Conservation (phyloP, 2,888 invertebrate genomes). For the Oxytorus armatus region DNA sequence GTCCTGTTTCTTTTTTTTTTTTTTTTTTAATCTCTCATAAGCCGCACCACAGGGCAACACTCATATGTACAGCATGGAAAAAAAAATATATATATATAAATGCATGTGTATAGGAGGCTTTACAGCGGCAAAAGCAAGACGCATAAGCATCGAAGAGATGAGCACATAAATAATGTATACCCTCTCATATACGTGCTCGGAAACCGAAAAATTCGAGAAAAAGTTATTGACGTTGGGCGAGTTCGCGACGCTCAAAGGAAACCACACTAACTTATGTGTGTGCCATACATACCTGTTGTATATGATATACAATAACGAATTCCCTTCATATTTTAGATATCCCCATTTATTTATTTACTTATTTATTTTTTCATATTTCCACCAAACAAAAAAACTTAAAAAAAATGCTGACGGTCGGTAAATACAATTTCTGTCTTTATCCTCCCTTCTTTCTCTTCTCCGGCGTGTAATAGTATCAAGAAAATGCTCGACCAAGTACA, state of each 20-base stretch:
- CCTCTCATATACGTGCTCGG: slow-evolving; percentile 64
- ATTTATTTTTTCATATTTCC: no score
- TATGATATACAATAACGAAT: no score
- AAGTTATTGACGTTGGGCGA: slow-evolving; percentile 52
- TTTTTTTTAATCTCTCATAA: slow-evolving; percentile 53
- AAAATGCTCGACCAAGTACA: slow-evolving; percentile 32
- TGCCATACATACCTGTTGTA: background rate
- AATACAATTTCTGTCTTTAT: no score
- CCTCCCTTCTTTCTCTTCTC: background rate
- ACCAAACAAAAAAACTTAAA: background rate
- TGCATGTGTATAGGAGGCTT: slow-evolving; percentile 1
- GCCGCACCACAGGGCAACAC: slow-evolving; percentile 51
- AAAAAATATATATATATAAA: slow-evolving; percentile 32
- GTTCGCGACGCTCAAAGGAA: slow-evolving; percentile 7
- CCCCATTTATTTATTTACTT: no score
- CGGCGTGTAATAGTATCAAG: background rate
- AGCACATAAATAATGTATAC: slow-evolving; percentile 65
- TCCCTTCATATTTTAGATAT: no score
- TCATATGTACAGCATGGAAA: slow-evolving; percentile 25
- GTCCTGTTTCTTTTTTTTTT: slow-evolving; percentile 33
- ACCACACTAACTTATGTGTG: background rate
- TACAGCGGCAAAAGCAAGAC: slow-evolving; percentile 38
- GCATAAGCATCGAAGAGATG: slow-evolving; percentile 40
- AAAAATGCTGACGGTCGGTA: no score
- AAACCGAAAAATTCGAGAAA: slow-evolving; percentile 61